Conservation (phyloP, 1,140 invertebrate species). For the Eumeta japonica region DNA sequence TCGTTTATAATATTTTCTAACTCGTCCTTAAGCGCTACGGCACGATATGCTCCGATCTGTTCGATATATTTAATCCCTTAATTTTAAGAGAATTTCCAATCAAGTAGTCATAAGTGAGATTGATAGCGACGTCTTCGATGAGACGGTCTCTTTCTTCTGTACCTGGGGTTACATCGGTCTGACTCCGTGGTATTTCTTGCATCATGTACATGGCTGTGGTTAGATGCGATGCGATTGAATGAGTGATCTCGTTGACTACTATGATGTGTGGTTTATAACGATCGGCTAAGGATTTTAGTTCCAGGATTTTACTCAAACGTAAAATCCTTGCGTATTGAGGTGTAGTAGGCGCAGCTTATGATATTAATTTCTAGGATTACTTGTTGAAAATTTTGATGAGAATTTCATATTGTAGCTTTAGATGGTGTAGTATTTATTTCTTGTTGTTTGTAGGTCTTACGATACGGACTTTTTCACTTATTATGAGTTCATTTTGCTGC, state of each 20-base stretch:
- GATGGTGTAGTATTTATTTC: conserved; percentile 2
- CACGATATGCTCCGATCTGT: conserved; percentile 2
- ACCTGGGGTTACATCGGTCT: conserved; percentile 4
- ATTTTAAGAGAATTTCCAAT: conserved; percentile 5
- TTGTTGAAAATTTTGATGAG: conserved; percentile 4
- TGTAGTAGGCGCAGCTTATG: conserved; percentile 5
- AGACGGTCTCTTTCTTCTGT: conserved; percentile 1
- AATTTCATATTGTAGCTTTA: conserved; percentile 3
- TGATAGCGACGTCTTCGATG: conserved; percentile 4
- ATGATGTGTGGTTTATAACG: conserved; percentile 3
- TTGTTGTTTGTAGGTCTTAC: conserved; percentile 3
- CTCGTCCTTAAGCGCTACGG: conserved; percentile 5
- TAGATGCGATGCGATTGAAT: conserved; percentile 1
- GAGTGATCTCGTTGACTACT: conserved; percentile 4
- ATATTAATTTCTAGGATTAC: conserved; percentile 1
- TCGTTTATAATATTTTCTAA: conserved; percentile 6
- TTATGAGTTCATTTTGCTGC: no score
- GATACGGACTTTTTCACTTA: not conserved
- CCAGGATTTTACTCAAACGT: conserved; percentile 4
- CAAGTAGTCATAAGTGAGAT: conserved; percentile 2
- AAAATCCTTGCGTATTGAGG: conserved; percentile 3
- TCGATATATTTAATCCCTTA: conserved; percentile 4
- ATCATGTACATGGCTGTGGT: conserved; percentile 4
- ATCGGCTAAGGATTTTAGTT: conserved; percentile 2
- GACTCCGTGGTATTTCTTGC: conserved; percentile 1